A percentile compares a stretch with the other conserved stretches of the same genome.
Conservation (phyloP, 2,888 invertebrate species). For the Drosophila formosana region DNA sequence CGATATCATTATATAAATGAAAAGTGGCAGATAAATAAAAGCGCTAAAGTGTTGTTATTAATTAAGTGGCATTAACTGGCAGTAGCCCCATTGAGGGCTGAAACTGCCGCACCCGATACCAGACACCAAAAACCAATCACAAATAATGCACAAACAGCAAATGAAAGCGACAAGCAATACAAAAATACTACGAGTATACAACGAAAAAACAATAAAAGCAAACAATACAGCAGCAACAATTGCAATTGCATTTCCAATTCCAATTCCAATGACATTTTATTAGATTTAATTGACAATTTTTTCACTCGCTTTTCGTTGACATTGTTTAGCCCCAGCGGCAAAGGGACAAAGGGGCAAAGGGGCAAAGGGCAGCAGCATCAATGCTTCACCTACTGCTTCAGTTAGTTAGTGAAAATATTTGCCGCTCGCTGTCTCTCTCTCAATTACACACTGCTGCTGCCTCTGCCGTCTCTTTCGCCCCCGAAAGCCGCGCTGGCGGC, state of each 20-base stretch:
- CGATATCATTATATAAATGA: constrained; percentile 55
- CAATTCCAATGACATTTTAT: constrained; percentile 53
- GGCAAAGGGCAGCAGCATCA: constrained; percentile 35
- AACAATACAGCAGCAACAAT: constrained; percentile 10
- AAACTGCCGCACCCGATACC: constrained; percentile 12
- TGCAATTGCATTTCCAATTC: constrained; percentile 25
- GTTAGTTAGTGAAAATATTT: constrained; percentile 20
- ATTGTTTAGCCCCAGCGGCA: constrained; percentile 32
- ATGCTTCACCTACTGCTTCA: constrained; percentile 15
- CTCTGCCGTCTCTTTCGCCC: neutral
- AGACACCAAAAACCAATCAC: constrained; percentile 24
- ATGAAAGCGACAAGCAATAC: constrained; percentile 2
- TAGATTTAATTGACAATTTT: constrained; percentile 58
- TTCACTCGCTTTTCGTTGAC: constrained; percentile 15
- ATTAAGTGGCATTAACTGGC: constrained; percentile 69
- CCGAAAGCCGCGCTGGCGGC: neutral
- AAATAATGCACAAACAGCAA: constrained; percentile 14
- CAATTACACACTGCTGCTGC: neutral
- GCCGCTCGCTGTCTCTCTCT: neutral
- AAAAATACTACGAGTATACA: neutral
- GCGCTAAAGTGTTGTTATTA: constrained; percentile 63
- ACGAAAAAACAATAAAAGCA: constrained; percentile 15
- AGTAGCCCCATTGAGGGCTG: constrained; percentile 19
- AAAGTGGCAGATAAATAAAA: constrained; percentile 52
- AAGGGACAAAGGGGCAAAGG: no score